These are phyloP conservation scores for Melolontha melolontha DNA, from an alignment of 2,888 invertebrate genomes.

Conservation along the genomic window DNA sequence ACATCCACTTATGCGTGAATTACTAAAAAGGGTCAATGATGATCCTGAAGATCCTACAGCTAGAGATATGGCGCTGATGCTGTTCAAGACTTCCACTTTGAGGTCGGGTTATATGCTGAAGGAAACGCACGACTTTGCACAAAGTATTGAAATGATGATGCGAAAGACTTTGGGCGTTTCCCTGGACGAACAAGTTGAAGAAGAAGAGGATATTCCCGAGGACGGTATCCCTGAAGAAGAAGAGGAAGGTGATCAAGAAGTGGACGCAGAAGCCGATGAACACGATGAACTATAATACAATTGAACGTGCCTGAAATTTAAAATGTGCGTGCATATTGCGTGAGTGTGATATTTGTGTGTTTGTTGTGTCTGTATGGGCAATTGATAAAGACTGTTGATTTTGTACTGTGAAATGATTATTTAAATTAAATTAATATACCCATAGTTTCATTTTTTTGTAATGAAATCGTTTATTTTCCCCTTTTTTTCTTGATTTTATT, in stretches of 20 bases:
- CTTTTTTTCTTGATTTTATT: too few species aligned
- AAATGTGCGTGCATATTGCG: constrained; percentile 25
- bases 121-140: constrained; percentile 90
- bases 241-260: constrained; percentile 62
- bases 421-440: constrained; percentile 37
- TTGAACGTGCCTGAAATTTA: constrained; percentile 12
- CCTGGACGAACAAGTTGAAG: constrained; percentile 74
- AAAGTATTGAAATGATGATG: constrained; percentile 92
- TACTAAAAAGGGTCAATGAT: constrained; percentile 83
- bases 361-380: constrained; percentile 36
- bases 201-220: constrained; percentile 64
- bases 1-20: constrained; percentile 94
- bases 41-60: constrained; percentile 84
- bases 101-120: constrained; percentile 93
- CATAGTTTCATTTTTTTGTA: constrained; percentile 29
- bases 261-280: constrained; percentile 59
- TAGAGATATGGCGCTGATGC: constrained; percentile 86
- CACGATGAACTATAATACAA: constrained; percentile 73
- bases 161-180: constrained; percentile 82
- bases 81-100: constrained; percentile 93
- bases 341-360: constrained; percentile 31
- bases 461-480: constrained; percentile 8
- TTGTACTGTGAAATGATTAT: constrained; percentile 39
- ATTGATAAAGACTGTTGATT: constrained; percentile 43
- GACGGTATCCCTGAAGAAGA: constrained; percentile 65